Evolutionary conservation across 2,797 vertebrate genomes (phyloP), one percentile per base, ranked within the genome.

Genomic region (Catostomus latipinnis): DNA sequence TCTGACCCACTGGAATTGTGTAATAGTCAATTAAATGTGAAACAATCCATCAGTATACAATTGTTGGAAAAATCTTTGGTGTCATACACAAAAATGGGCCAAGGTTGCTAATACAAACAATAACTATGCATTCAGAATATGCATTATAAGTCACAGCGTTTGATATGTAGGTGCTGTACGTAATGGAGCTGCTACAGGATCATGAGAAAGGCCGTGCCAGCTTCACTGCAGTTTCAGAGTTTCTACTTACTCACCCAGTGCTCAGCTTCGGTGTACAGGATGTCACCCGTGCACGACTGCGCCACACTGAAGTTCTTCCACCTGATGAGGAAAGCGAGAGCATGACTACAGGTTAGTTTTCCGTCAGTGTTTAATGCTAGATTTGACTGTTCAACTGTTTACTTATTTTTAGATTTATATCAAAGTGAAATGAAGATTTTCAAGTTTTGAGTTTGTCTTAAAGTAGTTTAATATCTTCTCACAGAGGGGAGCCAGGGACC

Each of bases 151-250:
- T 46, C n/a, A 13, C 13, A 63, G 7, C 1, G 34, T 52, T 71
- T 14, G 79, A 73, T 34, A 74, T 82, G 13, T 87, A 99, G 98
- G 98, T 99, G 16, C 93, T 99, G n/a, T 99, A 99, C 1, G 97
- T 99, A 87, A 99, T 99, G 97, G 97, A 98, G 90, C 92, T 99
- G 67, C 91, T 94, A 22, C 98, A 99, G 92, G 97, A 98, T 88
- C 93, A 96, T 87, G 97, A 97, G 8, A 96, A 96, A 10, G 98
- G 98, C 48, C 94, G 92, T 34, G 98, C 98, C 65, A 95, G 92
- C 77, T 99, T 99, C 89, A 97, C 95, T n/a, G 97, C 97, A 0
- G 95, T 99, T 84, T 99, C 98, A 0, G 98, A 99, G 91, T 99
- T 99, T 90, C 92, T 99, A 71, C 94, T 99, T 16, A 99, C 98